Evolutionary conservation across 1,140 invertebrate genomes (phyloP).

Genomic region (Leptoteleia sp.): DNA sequence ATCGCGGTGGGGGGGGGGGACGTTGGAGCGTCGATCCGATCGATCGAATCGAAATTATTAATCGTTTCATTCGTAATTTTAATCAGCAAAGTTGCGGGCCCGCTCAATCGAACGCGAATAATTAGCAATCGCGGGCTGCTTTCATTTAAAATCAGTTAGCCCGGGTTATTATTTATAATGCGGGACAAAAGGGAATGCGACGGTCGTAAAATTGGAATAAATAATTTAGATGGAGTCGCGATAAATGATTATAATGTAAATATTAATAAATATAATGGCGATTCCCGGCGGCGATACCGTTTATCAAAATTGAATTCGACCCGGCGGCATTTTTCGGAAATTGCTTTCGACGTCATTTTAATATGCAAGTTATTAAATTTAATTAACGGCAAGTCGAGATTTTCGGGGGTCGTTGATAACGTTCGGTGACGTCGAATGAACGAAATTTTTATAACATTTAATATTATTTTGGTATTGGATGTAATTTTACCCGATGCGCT

Average conservation of each 20-base stretch:
- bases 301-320: not conserved
- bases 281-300: not conserved
- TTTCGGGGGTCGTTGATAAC: too few species aligned
- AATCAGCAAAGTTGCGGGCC: constrained; percentile 20
- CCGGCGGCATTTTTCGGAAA: not conserved
- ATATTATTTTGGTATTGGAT: too few species aligned
- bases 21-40: too few species aligned
- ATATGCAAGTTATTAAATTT: not conserved
- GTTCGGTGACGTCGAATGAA: too few species aligned
- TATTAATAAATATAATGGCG: constrained; percentile 7
- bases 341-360: not conserved
- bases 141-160: constrained; percentile 12
- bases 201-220: constrained; percentile 24
- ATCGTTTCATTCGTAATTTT: constrained; percentile 18
- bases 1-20: too few species aligned
- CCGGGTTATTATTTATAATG: constrained; percentile 13
- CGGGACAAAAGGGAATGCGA: not conserved
- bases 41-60: constrained; percentile 24
- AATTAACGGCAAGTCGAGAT: not conserved
- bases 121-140: constrained; percentile 18
- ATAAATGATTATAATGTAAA: constrained; percentile 17
- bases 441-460: too few species aligned
- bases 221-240: constrained; percentile 23
- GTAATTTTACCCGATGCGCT: too few species aligned
- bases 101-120: constrained; percentile 4